Evolutionary conservation across 2,113 vertebrate genomes (phyloP), one percentile per base, ranked within the genome.

Genomic region (Gallinago jamesoni): DNA sequence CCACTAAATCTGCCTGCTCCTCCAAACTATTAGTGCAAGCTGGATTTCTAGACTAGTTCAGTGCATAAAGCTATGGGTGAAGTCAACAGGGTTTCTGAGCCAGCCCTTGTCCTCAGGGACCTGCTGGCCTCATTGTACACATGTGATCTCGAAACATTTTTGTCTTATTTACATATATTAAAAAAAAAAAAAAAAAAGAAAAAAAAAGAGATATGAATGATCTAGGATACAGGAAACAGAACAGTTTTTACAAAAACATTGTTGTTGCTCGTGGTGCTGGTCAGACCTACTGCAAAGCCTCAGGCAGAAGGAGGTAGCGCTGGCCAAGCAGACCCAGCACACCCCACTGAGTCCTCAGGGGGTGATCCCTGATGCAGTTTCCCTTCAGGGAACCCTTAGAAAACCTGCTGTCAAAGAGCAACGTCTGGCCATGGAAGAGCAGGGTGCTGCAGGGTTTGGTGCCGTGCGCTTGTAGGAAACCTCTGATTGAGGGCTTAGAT

Each of bases 371-470:
- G 39, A 19, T 43, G 28, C 31, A 9, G 11, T 18, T 55, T 20
- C 47, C 77, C 62, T 78, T 22, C 19, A 9, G 22, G 55, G 14
- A 75, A 78, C 41, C 21, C 60, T 50, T 19, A 56, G 33, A 48
- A 87, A 62, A 62, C 13, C 9, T 17, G 21, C 20, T 10, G 24
- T 21, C 4, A 3, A 69, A 72, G 19, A 53, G 24, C 3, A 2
- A 70, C 12, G 9, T 41, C 23, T 2, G 7, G 30, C n/a, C 1
- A 0, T 53, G n/a, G 45, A 62, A 79, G n/a, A 60, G 8, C 9
- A 50, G 30, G 27, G 35, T 19, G 33, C n/a, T 17, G 16, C 14
- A 12, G 41, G 7, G 55, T 16, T 60, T 55, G 55, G 25, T 50
- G 57, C 27, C 15, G 2, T 41, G 31, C 31, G 12, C 50, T 41